Base-by-base conservation (phyloP, 2,113 vertebrate species). In the Eleginops maclovinus region DNA sequence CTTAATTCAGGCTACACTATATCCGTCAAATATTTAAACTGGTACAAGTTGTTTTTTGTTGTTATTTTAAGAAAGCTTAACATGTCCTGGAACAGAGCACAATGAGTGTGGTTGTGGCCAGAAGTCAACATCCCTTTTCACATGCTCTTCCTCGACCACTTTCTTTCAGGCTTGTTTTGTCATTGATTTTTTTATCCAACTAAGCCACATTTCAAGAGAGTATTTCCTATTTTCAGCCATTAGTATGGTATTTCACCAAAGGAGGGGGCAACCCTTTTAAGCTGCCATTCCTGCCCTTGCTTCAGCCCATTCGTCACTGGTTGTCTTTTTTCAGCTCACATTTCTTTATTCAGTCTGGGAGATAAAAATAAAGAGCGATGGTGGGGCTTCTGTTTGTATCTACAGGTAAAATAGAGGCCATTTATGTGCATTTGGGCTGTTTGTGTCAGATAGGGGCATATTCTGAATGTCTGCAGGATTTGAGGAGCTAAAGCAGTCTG, bases 191-290 rank as follows among this genome's bases (percentile, higher is more conserved):
- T 71, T 41, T 71, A 36, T 87, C 87, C 71, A 67, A 24, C 50
- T 50, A 31, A 73, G 21, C 61, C 76, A 43, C 66, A 66, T 85
- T 63, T 59, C 59, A 8, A 21, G 47, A 43, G 19, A 56, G 44
- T 24, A 70, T 26, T 68, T 49, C 66, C 65, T 56, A 74, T 91
- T 87, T 85, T 71, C 60, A 82, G 46, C 87, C 83, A 87, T 93
- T 91, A 89, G 73, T 50, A 21, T n/a, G 31, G 53, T 69, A 46
- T 75, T 72, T 56, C 81, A 81, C 47, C 59, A 63, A 54, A 72
- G 46, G 51, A 74, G 59, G 72, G 26, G 36, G 44, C 41, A 19
- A 67, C 79, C n/a, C 78, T 68, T 46, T 56, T 22, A 55, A 49
- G 47, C 67, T 61, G 66, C 58, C 50, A 55, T 61, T 53, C 21